phyloP scores from a whole-genome alignment of 2,113 vertebrate genomes.

The Tachuris rubrigastra region DNA sequence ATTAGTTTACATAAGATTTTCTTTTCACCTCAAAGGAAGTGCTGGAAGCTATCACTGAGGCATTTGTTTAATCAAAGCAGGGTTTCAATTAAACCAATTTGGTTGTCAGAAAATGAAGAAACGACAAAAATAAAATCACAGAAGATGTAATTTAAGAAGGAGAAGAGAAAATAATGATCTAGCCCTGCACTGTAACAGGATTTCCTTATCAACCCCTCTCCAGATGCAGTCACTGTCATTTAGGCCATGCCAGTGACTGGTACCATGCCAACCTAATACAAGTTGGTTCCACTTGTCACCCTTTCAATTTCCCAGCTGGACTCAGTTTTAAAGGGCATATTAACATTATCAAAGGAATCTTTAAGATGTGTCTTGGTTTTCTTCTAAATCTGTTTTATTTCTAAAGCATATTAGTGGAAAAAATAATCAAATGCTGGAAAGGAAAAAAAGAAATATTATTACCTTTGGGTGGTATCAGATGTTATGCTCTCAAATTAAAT shows the following conservation, averaged over 20 bases:
- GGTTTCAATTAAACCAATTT: neutral
- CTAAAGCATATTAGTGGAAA: conserved; percentile 18
- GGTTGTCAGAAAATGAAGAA: conserved; percentile 50
- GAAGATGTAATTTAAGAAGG: conserved; percentile 61
- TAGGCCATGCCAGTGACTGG: conserved; percentile 70
- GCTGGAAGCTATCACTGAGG: conserved; percentile 30
- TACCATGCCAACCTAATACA: conserved; percentile 71
- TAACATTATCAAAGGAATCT: conserved; percentile 78
- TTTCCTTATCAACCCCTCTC: conserved; percentile 78
- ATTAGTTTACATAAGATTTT: conserved; percentile 23
- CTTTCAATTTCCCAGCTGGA: conserved; percentile 76
- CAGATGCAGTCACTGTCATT: conserved; percentile 75
- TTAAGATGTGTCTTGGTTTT: conserved; percentile 55
- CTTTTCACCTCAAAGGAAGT: neutral
- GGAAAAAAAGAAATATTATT: conserved; percentile 48
- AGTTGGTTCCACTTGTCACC: conserved; percentile 80
- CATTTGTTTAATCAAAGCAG: conserved; percentile 46
- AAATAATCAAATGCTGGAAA: conserved; percentile 52
- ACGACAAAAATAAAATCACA: conserved; percentile 44
- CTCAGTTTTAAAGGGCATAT: conserved; percentile 77
- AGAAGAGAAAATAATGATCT: neutral
- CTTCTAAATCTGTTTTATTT: conserved; percentile 59
- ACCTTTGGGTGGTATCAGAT: conserved; percentile 36
- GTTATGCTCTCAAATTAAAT: conserved; percentile 22
- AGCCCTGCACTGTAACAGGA: conserved; percentile 62